Evolutionary conservation across 2,797 vertebrate species (phyloP).

Genomic region (Artibeus lituratus): DNA sequence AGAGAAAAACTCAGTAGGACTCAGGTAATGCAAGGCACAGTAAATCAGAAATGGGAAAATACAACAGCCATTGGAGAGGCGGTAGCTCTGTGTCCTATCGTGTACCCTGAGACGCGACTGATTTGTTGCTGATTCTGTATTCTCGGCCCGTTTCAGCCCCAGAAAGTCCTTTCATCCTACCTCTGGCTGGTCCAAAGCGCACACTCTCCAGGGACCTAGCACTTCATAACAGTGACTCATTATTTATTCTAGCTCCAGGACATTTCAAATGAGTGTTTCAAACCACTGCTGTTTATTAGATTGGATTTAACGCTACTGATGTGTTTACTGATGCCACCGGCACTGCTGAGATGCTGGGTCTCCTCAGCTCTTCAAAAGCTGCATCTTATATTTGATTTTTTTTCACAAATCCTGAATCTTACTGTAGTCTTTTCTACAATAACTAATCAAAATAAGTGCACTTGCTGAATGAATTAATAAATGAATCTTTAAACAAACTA

Average conservation of each 20-base stretch:
- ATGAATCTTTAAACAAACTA: conserved; percentile 18
- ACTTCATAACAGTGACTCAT: conserved; percentile 69
- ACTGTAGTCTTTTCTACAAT: neutral
- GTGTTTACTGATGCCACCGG: conserved; percentile 56
- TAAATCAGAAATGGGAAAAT: conserved; percentile 18
- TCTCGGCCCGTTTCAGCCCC: neutral
- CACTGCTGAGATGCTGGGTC: neutral
- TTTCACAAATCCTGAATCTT: conserved; percentile 29
- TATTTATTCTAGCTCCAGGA: conserved; percentile 72
- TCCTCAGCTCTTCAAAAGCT: conserved; percentile 11
- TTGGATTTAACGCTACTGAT: conserved; percentile 65
- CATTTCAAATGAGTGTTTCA: conserved; percentile 67
- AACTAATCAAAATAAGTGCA: conserved; percentile 46
- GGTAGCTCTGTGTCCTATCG: neutral
- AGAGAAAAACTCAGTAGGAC: conserved; percentile 19
- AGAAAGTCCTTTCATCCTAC: conserved; percentile 46
- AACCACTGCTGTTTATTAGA: conserved; percentile 67
- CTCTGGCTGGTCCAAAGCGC: conserved; percentile 2
- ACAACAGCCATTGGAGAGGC: neutral
- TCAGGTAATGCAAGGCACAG: neutral
- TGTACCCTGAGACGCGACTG: neutral
- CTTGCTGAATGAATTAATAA: conserved; percentile 36
- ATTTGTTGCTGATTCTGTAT: conserved; percentile 3
- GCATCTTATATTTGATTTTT: conserved; percentile 52
- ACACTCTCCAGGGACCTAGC: conserved; percentile 37